Base-by-base conservation (phyloP, 2,888 invertebrate species). In the Ormyrus thymus region DNA sequence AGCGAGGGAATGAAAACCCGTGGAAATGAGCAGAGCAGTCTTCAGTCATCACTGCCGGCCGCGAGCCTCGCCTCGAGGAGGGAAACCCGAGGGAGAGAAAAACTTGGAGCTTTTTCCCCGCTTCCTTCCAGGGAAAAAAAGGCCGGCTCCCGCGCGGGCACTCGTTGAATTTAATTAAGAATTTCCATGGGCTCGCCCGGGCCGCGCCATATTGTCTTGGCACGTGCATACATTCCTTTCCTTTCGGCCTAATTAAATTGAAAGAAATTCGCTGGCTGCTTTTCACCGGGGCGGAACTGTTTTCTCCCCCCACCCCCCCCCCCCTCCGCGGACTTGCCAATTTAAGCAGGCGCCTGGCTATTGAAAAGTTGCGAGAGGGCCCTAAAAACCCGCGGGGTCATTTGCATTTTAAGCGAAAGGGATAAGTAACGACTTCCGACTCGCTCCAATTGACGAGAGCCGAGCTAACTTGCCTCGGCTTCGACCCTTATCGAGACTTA, bases 81-180 rank as follows among this genome's bases (percentile, higher is more conserved):
- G 29, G 29, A 29, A 29, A 29, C 29, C 4, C 3, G 29, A 29
- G 29, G 4, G 69, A 11, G 48, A 29, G 56, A 48, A 13, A 56
- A n/a, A 56, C 10, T 11, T 5, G 51, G 43, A 10, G 45, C 45
- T 68, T 68, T 68, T 7, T 50, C 51, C n/a, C 55, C 11, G 0
- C 0, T 9, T 8, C 29, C 53, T 45, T 9, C 56, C 15, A 46
- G 6, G 13, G 2, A 29, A 29, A 29, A 29, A 29, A 29, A 29
- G 29, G 29, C 6, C 43, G 13, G 45, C 9, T 45, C 9, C 29
- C 48, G 48, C 72, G 76, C 75, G 82, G 53, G 65, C 66, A 82
- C 82, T 79, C 82, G 82, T 84, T 83, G 85, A 86, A 88, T 88
- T 88, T 87, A 88, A 89, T 88, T 88, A 88, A 87, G 86, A 88